Percentiles rank a stretch among this genome's conserved stretches.
Evolutionary conservation across 1,140 invertebrate genomes (phyloP).

Genomic region (Cotesia vestalis): DNA sequence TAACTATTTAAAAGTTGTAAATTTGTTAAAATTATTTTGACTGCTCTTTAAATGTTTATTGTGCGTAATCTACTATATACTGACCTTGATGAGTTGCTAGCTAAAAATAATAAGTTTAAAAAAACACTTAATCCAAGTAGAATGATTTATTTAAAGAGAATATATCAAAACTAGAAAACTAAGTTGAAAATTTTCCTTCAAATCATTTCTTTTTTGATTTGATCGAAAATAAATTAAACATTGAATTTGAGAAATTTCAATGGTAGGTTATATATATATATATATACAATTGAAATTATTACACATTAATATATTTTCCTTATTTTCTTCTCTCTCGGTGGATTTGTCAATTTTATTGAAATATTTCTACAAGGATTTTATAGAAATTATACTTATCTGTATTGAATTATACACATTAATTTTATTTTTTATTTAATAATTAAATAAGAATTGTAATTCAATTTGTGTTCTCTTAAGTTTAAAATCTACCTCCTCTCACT

Average conservation of each 20-base stretch:
- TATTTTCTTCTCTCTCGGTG: slow-evolving; percentile 35
- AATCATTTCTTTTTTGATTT: too few species aligned
- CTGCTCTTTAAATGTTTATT: too few species aligned
- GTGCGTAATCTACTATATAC: not conserved
- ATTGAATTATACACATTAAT: not conserved
- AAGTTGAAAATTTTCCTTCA: too few species aligned
- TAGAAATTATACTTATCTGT: slow-evolving; percentile 13
- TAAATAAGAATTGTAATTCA: not conserved
- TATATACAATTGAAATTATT: slow-evolving; percentile 42
- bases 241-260: slow-evolving; percentile 4
- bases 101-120: too few species aligned
- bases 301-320: slow-evolving; percentile 59
- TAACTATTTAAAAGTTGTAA: too few species aligned
- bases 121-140: too few species aligned
- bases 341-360: slow-evolving; percentile 7
- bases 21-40: too few species aligned
- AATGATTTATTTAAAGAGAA: too few species aligned
- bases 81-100: not conserved
- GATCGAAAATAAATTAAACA: too few species aligned
- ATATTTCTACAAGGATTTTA: not conserved
- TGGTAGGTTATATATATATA: not conserved
- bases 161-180: too few species aligned
- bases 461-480: not conserved
- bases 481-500: not conserved
- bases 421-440: slow-evolving; percentile 2